Conservation (phyloP, 1,140 invertebrate genomes). For the Aphaenogaster ashmeadi region DNA sequence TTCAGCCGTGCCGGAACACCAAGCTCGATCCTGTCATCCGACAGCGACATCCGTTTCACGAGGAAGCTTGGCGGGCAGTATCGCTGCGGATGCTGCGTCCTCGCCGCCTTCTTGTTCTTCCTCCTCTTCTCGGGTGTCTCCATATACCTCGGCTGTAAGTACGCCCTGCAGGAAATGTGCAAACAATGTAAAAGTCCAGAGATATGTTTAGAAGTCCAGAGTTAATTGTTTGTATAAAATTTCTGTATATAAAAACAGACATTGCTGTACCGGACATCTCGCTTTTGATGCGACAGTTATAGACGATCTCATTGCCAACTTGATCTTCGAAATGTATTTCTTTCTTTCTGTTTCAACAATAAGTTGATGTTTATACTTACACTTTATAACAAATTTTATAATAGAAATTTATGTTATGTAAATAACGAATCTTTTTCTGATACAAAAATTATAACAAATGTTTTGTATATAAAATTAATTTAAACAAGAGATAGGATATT, state of each 20-base stretch:
- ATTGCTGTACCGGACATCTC: neutral
- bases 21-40: constrained; percentile 93
- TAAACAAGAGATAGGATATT: no score
- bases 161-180: constrained; percentile 41
- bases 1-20: constrained; percentile 88
- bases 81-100: constrained; percentile 94
- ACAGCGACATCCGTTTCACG: constrained; percentile 95
- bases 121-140: constrained; percentile 93
- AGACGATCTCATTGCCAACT: neutral
- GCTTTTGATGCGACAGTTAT: neutral
- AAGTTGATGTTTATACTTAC: neutral
- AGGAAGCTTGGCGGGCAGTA: constrained; percentile 93
- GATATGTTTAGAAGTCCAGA: neutral
- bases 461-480: neutral
- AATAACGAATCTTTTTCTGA: neutral
- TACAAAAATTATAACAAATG: neutral
- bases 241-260: neutral
- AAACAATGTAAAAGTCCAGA: neutral
- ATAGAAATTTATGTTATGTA: constrained; percentile 4
- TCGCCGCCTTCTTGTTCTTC: constrained; percentile 93
- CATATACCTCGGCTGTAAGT: constrained; percentile 96
- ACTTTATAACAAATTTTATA: neutral
- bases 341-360: neutral
- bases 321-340: neutral
- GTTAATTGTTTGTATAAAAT: neutral